Base-by-base conservation (phyloP, 2,113 vertebrate genomes). In the Nerophis lumbriciformis region DNA sequence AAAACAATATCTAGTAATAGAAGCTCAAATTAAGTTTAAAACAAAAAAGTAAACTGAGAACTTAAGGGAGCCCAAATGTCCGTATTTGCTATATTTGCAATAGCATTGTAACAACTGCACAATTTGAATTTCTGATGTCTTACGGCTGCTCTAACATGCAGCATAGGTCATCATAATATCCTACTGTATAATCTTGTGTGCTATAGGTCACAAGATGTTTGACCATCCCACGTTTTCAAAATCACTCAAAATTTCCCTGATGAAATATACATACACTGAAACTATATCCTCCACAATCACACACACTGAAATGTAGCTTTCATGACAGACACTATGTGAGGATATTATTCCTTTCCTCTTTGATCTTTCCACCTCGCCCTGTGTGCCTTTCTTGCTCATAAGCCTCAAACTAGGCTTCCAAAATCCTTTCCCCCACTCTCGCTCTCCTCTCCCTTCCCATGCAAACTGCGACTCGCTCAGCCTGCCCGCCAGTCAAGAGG, bases 291-390 rank as follows among this genome's bases (percentile, higher is more conserved):
- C 10, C 6, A 63, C 66, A 19, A 38, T 48, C 55, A 44, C 55
- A 13, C 52, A 65, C 2, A 8, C 10, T 5, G 50, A 71, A 65
- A 71, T 45, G 35, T 15, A 60, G 53, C 64, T 78, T 80, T 64
- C 68, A 69, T 69, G 71, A 75, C 71, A 67, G 71, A 75, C 71
- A 67, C 53, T 48, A 56, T 58, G 63, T 66, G 67, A 73, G 61
- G 74, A 59, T 83, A 28, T 2, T 6, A 78, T 66, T 61, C 62
- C 61, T 69, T 65, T 69, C 58, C 48, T 69, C 78, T 85, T 84
- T 80, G 79, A 81, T 83, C 63, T 76, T 53, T 5, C 42, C 60
- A 61, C 62, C 52, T 68, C 68, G 54, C 66, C 37, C 57, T 55
- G 54, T 49, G 57, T 64, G 71, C 62, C 65, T 66, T 61, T 81